These are phyloP conservation scores for Platyrinchus mystaceus DNA, from an alignment of 2,797 vertebrate genomes.

Conservation along the genomic window DNA sequence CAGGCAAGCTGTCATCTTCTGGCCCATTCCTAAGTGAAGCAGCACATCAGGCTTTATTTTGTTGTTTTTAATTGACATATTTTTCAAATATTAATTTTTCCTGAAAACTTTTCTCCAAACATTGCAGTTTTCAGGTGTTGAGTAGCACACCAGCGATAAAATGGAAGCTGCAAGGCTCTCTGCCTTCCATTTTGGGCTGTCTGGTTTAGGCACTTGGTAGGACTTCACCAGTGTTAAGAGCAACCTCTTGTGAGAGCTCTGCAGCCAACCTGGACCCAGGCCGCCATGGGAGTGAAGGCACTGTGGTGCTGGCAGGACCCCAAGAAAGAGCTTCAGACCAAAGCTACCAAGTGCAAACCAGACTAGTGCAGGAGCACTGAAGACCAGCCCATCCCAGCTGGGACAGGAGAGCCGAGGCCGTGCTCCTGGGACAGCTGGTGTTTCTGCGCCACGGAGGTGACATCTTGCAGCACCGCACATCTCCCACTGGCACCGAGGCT, in stretches of 20 bases:
- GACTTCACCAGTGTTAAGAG: background rate
- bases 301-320: background rate
- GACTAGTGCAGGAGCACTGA: background rate
- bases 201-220: background rate
- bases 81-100: background rate
- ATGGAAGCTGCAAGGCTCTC: background rate
- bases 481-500: background rate
- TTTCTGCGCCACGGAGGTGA: fast-evolving
- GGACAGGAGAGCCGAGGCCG: fast-evolving
- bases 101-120: background rate
- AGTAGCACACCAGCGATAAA: background rate
- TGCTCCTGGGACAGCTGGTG: fast-evolving
- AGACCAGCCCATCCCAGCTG: background rate
- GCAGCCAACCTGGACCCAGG: background rate
- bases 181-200: background rate
- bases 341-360: fast-evolving
- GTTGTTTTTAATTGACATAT: background rate
- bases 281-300: fast-evolving
- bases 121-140: background rate
- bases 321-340: background rate
- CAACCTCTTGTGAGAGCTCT: background rate
- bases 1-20: background rate
- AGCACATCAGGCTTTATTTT: background rate
- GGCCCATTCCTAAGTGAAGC: background rate
- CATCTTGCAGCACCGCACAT: background rate